Evolutionary conservation across 2,113 vertebrate genomes (phyloP).

Genomic region (Equus przewalskii): DNA sequence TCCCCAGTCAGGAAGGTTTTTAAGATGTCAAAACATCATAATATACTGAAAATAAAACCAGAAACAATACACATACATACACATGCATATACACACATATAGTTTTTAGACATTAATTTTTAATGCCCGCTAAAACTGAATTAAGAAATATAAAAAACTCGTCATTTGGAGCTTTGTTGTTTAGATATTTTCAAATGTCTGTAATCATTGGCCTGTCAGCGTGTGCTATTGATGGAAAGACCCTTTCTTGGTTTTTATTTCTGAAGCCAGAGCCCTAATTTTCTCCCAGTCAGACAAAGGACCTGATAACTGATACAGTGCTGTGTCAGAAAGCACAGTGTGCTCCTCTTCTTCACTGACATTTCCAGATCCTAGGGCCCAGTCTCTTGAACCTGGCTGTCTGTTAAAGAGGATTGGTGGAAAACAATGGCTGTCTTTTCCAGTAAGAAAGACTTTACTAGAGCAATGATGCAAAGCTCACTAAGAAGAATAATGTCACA

Average conservation of each 20-base stretch:
- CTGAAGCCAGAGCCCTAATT: neutral
- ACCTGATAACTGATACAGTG: neutral
- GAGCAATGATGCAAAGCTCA: neutral
- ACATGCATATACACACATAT: neutral
- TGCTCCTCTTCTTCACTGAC: too few relatives aligned
- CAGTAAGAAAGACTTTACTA: neutral
- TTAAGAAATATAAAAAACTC: neutral
- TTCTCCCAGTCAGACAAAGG: neutral
- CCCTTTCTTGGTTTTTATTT: neutral
- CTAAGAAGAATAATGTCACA: neutral
- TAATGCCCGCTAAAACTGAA: constrained; percentile 21
- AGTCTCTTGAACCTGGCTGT: neutral
- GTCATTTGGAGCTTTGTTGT: neutral
- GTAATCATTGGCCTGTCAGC: neutral
- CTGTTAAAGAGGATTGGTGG: neutral
- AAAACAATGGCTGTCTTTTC: neutral
- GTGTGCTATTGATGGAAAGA: neutral
- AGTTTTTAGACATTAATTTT: neutral
- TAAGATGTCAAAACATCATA: neutral
- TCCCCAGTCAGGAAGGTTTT: neutral
- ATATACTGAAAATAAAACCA: neutral
- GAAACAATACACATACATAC: neutral
- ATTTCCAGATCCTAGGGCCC: neutral
- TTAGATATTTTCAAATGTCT: constrained; percentile 4
- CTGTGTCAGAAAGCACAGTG: neutral